Conservation (phyloP, 1,140 invertebrate genomes). For the Ips nitidus region DNA sequence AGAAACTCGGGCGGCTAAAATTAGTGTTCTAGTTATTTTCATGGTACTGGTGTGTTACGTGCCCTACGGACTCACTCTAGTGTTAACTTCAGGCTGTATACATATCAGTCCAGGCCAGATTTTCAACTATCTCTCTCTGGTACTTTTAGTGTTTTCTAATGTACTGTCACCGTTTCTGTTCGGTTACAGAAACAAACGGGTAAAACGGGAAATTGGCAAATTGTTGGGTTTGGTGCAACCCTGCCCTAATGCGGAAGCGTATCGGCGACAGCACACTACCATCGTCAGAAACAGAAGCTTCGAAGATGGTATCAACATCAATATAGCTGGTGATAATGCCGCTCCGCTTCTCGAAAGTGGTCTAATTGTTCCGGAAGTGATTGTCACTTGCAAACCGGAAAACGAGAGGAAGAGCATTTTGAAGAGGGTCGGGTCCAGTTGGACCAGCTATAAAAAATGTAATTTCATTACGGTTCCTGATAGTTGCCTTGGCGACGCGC, state of each 20-base stretch:
- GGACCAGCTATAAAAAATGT: conserved; percentile 48
- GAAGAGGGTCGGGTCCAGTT: conserved; percentile 47
- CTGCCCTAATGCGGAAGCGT: conserved; percentile 8
- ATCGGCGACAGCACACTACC: background rate
- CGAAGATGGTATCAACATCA: conserved; percentile 23
- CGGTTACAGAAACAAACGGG: conserved; percentile 73
- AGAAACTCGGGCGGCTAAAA: conserved; percentile 77
- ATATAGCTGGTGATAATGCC: conserved; percentile 16
- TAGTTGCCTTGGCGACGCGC: conserved; percentile 45
- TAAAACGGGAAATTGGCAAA: conserved; percentile 69
- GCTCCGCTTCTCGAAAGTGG: conserved; percentile 34
- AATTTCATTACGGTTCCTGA: conserved; percentile 50
- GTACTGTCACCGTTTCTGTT: conserved; percentile 76
- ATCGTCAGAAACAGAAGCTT: conserved; percentile 29
- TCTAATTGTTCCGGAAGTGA: conserved; percentile 41
- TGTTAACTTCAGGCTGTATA: conserved; percentile 52
- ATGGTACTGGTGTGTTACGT: conserved; percentile 73
- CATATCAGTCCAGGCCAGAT: conserved; percentile 51
- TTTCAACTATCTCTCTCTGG: conserved; percentile 59
- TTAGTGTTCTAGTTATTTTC: conserved; percentile 71
- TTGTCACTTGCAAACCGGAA: conserved; percentile 47
- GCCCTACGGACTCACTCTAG: conserved; percentile 62
- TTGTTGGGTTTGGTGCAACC: conserved; percentile 57
- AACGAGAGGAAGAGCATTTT: conserved; percentile 48
- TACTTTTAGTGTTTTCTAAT: conserved; percentile 67